These are phyloP conservation scores for Parthenolecanium corni DNA, from an alignment of 2,888 invertebrate genomes.

Conservation along the genomic window DNA sequence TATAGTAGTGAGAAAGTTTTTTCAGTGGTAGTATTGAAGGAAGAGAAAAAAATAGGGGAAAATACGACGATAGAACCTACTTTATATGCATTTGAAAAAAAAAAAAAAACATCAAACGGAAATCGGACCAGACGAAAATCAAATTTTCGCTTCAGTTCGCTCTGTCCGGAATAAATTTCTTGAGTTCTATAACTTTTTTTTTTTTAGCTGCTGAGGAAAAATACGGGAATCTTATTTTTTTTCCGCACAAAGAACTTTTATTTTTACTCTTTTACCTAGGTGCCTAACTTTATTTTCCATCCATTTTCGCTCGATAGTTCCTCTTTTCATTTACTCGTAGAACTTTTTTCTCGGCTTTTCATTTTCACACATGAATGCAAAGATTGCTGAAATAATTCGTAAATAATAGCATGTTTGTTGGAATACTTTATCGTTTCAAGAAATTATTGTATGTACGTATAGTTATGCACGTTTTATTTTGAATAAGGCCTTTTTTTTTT, in stretches of 20 bases:
- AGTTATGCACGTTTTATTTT: too few relatives aligned
- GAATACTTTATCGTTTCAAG: neutral
- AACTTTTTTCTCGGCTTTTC: neutral
- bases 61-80: neutral
- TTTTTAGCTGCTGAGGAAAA: too few relatives aligned
- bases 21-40: too few relatives aligned
- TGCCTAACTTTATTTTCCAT: too few relatives aligned
- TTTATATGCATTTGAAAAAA: neutral
- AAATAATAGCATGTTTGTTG: too few relatives aligned
- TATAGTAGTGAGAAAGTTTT: too few relatives aligned
- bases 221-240: too few relatives aligned
- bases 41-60: neutral
- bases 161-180: slow-evolving; percentile 16
- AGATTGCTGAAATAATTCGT: too few relatives aligned
- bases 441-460: too few relatives aligned
- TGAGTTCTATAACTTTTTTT: neutral
- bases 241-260: too few relatives aligned
- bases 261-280: too few relatives aligned
- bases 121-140: slow-evolving; percentile 33
- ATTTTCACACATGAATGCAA: neutral
- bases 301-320: neutral
- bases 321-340: neutral
- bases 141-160: slow-evolving; percentile 35
- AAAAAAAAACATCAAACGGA: neutral
- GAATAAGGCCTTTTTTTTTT: too few relatives aligned